These are phyloP conservation scores for Jaculus jaculus DNA, from an alignment of 2,113 vertebrate genomes.

Conservation along the genomic window DNA sequence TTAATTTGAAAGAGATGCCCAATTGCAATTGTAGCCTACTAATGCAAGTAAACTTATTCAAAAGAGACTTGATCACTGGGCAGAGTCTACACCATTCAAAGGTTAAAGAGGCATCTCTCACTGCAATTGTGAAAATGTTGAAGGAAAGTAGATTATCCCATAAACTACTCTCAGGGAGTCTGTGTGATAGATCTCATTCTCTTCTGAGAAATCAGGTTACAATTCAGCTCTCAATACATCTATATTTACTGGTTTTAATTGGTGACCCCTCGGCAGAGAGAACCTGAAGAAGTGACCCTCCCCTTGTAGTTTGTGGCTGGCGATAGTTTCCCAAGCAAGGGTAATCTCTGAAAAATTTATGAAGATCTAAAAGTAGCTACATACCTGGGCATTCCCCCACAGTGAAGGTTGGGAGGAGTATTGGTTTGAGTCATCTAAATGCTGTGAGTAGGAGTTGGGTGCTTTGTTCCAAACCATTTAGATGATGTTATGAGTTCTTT, in stretches of 20 bases:
- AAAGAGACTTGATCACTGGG: neutral
- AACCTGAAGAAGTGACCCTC: neutral
- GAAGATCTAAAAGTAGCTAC: no score
- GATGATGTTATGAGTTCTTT: neutral
- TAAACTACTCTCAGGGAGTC: neutral
- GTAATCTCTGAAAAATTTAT: accelerated
- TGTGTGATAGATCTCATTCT: neutral
- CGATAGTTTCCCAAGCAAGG: accelerated
- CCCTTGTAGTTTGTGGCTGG: no score
- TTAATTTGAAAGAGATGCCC: neutral
- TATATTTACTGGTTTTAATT: neutral
- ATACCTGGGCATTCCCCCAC: accelerated
- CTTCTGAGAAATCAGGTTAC: neutral
- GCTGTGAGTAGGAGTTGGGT: neutral
- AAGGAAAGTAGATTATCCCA: neutral
- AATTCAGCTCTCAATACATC: neutral
- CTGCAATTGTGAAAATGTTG: neutral
- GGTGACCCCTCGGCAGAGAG: no score
- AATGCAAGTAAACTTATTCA: neutral
- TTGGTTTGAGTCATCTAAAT: neutral
- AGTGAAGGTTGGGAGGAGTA: neutral
- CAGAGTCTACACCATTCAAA: neutral
- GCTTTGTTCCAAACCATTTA: no score
- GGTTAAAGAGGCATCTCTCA: neutral
- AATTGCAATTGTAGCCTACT: no score